Evolutionary conservation across 2,113 vertebrate species (phyloP).

Genomic region (Pipra filicauda): DNA sequence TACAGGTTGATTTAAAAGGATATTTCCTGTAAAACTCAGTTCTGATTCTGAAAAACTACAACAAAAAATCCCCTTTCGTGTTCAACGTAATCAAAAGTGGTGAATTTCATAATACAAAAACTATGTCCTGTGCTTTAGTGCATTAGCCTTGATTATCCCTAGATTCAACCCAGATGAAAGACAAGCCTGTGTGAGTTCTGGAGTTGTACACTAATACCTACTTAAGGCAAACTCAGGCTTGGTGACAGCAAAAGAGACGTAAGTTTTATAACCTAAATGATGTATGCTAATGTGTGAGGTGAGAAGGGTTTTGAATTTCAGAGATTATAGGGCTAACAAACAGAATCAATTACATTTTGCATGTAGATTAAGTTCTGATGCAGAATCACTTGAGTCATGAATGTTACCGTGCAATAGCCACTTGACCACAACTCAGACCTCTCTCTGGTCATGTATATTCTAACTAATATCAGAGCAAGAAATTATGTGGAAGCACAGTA

Average conservation of each 20-base stretch:
- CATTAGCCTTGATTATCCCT: neutral
- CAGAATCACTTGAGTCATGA: neutral
- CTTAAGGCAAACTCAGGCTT: neutral
- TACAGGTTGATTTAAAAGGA: neutral
- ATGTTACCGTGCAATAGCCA: neutral
- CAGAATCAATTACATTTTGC: neutral
- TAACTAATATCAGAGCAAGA: neutral
- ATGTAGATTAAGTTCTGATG: neutral
- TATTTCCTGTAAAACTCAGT: neutral
- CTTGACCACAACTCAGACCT: neutral
- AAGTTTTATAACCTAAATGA: neutral
- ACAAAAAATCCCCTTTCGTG: neutral
- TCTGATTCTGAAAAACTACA: neutral
- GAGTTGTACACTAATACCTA: neutral
- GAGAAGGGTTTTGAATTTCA: neutral
- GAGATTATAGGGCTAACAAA: neutral
- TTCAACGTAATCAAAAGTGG: neutral
- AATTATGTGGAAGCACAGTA: neutral
- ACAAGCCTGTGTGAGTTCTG: neutral
- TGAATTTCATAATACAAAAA: neutral
- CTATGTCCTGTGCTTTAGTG: neutral
- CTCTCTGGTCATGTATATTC: neutral
- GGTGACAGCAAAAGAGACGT: neutral
- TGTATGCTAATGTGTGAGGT: neutral
- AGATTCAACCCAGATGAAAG: neutral